Evolutionary conservation across 2,113 vertebrate species (phyloP).

Genomic region (Ramphastos sulfuratus): DNA sequence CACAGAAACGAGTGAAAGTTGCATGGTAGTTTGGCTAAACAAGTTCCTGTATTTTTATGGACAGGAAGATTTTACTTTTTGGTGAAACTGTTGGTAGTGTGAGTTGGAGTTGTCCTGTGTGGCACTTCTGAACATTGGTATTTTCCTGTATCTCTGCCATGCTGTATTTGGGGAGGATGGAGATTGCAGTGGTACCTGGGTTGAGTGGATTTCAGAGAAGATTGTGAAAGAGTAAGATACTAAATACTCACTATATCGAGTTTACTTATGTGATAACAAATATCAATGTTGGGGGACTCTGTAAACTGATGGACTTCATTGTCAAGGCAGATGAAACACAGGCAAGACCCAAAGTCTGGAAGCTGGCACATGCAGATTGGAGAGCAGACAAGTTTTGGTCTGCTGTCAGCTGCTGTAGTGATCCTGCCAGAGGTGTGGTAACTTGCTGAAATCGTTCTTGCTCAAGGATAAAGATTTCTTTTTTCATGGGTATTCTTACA

Average conservation of each 20-base stretch:
- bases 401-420: not conserved
- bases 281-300: not conserved
- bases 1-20: not conserved
- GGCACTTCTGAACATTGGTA: not conserved
- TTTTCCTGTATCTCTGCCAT: not conserved
- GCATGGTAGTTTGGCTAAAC: not conserved
- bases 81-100: not conserved
- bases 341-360: not conserved
- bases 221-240: not conserved
- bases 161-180: not conserved
- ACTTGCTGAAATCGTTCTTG: not conserved
- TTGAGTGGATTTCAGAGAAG: not conserved
- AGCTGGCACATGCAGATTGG: too few species aligned
- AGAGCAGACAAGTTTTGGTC: too few species aligned
- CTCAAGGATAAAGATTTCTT: not conserved
- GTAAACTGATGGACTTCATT: not conserved
- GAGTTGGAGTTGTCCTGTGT: not conserved
- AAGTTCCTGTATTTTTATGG: not conserved
- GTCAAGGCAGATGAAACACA: not conserved
- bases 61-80: not conserved
- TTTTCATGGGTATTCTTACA: not conserved
- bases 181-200: not conserved
- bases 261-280: not conserved
- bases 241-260: not conserved
- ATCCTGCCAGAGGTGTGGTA: not conserved